A percentile compares a stretch with the other conserved stretches of the same genome.
Conservation (phyloP, 2,113 vertebrate species). For the Protomyctophum bolini region DNA sequence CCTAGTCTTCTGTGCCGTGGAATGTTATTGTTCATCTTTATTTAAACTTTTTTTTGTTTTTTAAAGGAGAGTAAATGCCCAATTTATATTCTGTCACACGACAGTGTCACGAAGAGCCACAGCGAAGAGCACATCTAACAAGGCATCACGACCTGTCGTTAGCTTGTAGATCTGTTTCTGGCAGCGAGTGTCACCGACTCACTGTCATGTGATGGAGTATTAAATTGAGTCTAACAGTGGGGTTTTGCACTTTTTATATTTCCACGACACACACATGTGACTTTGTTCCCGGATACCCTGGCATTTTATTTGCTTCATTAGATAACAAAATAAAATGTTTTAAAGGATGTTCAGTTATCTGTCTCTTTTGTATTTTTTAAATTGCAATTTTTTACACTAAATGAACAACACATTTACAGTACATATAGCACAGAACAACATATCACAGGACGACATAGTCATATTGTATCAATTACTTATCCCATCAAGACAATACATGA, state of each 20-base stretch:
- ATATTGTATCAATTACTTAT: too few relatives aligned
- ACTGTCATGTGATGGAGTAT: too few relatives aligned
- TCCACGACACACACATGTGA: conserved; percentile 74
- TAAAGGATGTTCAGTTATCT: conserved; percentile 36
- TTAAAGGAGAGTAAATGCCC: conserved; percentile 57
- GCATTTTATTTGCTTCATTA: conserved; percentile 78
- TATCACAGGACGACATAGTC: too few relatives aligned
- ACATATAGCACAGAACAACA: too few relatives aligned
- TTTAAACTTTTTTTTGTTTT: conserved; percentile 78
- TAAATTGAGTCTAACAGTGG: conserved; percentile 49
- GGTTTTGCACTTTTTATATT: conserved; percentile 81
- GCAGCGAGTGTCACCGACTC: too few relatives aligned
- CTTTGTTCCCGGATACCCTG: conserved; percentile 67
- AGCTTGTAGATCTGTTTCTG: too few relatives aligned
- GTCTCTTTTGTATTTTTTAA: conserved; percentile 3
- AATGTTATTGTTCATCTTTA: conserved; percentile 74
- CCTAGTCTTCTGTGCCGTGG: conserved; percentile 67
- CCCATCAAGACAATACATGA: too few relatives aligned
- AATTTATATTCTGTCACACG: too few relatives aligned
- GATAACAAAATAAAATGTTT: conserved; percentile 78
- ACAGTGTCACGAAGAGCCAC: too few relatives aligned
- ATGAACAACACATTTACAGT: too few relatives aligned
- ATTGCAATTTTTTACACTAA: background rate
- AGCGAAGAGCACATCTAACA: too few relatives aligned
- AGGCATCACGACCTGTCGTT: too few relatives aligned